Evolutionary conservation across 1,140 invertebrate species (phyloP), one percentile per base, ranked within the genome.

Genomic region (Musca domestica): DNA sequence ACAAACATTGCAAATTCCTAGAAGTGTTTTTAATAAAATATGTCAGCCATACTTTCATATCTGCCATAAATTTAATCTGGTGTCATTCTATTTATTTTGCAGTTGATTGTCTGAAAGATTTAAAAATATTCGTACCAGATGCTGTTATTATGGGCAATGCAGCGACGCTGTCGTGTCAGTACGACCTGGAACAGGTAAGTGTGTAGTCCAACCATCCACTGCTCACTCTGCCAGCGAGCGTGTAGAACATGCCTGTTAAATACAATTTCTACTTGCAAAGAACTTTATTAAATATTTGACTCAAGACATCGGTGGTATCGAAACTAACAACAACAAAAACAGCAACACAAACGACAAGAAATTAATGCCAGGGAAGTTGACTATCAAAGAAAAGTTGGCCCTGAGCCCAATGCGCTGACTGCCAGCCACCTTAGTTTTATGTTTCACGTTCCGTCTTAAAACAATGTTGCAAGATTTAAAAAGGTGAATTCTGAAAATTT

Each of bases 131-230:
- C 58, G 89, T 91, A n/a, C 91, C 91, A 12, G 82, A 87, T 61
- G 90, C 90, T 46, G 90, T 92, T 27, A 84, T 88, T 72, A 87
- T 88, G 27, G 91, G 91, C 12, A 88, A 90, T 49, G 86, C 88
- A 10, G 90, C 90, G 22, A 86, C 87, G 54, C 84, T 95, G 54
- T 86, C 88, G 17, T 95, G 92, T 80, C 86, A 89, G 72, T 95
- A 93, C 78, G 92, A 94, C 76, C 83, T 94, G 68, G 90, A 93
- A 72, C 88, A 87, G 75, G 80, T 82, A 81, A 74, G 73, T 72
- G 72, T 41, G 10, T 41, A 12, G 34, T 12, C 12, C 10, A 41
- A 5, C 4, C n/a, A n/a, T n/a, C n/a, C n/a, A n/a, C n/a, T 12
- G 4, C 34, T 41, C 34, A 12, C 34, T 41, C 10, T 41, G 34